phyloP scores from a whole-genome alignment of 2,113 vertebrate genomes.

The Catharus minimus region DNA sequence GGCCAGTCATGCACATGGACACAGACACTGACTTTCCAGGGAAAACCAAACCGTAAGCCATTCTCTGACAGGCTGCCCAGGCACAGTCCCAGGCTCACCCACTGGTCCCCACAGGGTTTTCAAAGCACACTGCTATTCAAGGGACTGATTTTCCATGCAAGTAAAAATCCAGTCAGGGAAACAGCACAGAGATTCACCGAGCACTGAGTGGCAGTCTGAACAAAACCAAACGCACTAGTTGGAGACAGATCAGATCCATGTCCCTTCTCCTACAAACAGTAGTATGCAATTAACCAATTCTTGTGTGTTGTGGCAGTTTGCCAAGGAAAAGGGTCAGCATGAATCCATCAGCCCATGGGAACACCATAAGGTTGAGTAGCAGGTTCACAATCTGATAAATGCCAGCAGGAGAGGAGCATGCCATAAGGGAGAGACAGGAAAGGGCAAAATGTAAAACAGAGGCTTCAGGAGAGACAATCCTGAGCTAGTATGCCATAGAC shows the following conservation, averaged over 20 bases:
- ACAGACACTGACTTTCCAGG: neutral
- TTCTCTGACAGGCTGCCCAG: neutral
- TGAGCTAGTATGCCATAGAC: neutral
- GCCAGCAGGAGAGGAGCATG: neutral
- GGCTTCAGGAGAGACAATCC: neutral
- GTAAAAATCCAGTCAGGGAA: neutral
- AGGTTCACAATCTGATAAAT: neutral
- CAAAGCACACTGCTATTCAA: neutral
- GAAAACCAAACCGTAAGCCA: neutral
- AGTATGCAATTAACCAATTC: neutral
- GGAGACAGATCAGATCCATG: neutral
- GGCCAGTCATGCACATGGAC: neutral
- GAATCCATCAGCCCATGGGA: neutral
- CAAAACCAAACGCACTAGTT: neutral
- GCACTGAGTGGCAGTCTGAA: neutral
- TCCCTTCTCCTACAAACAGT: neutral
- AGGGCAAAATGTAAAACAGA: neutral
- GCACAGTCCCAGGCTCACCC: neutral
- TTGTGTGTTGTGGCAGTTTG: neutral
- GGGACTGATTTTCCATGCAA: neutral
- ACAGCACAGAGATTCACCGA: neutral
- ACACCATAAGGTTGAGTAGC: neutral
- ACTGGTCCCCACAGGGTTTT: accelerated
- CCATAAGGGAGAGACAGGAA: neutral
- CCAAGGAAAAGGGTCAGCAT: neutral